A percentile compares a stretch with the other conserved stretches of the same genome.
Conservation (phyloP, 1,140 invertebrate genomes). For the Octopus bimaculoides region DNA sequence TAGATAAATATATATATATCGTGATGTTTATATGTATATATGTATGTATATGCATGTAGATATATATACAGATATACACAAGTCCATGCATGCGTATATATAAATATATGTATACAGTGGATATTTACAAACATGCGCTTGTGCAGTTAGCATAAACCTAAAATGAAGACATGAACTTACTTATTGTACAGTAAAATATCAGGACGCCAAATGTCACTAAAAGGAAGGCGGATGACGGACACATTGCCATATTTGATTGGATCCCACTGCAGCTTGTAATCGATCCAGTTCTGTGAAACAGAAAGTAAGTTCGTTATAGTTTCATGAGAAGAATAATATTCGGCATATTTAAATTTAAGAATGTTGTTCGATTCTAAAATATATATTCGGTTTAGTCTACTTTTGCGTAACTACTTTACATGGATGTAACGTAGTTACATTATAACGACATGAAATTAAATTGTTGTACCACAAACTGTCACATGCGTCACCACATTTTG, state of each 20-base stretch:
- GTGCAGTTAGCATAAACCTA: background rate
- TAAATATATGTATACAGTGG: background rate
- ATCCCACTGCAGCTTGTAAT: slow-evolving; percentile 97
- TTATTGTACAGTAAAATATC: slow-evolving; percentile 99
- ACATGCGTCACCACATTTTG: too few species aligned
- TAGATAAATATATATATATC: too few species aligned
- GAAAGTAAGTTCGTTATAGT: background rate
- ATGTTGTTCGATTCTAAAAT: too few species aligned
- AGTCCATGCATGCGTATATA: background rate
- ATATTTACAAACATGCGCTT: background rate
- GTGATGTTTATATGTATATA: background rate
- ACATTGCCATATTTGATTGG: slow-evolving; percentile 98
- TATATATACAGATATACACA: background rate
- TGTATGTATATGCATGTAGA: background rate
- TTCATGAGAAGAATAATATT: too few species aligned
- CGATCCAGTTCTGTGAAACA: slow-evolving; percentile 68
- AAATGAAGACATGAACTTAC: slow-evolving; percentile 65
- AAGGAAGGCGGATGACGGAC: slow-evolving; percentile 90
- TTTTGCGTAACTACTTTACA: too few species aligned
- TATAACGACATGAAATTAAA: too few species aligned
- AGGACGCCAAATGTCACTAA: slow-evolving; percentile 99
- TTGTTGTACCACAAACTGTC: too few species aligned
- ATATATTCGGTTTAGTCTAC: too few species aligned
- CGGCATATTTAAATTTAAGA: too few species aligned
- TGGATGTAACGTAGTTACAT: too few species aligned